Base-by-base conservation (phyloP, 1,140 invertebrate genomes). In the Triops cancriformis region DNA sequence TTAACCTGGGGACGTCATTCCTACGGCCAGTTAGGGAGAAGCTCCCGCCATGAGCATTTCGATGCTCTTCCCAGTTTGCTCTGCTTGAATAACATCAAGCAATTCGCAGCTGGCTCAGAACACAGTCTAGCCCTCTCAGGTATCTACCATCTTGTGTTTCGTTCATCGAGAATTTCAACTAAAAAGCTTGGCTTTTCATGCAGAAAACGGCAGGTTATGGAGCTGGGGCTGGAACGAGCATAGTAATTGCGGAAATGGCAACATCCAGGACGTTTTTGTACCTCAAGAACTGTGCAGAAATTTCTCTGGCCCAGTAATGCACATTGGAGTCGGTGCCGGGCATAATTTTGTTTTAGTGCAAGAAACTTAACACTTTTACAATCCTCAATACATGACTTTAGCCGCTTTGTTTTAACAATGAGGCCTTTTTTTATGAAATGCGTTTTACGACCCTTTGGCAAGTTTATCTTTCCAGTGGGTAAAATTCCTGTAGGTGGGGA, bases 221-320 rank as follows among this genome's bases (percentile, higher is more conserved):
- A 89, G 89, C n/a, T 95, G 93, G 93, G 94, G 94, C 7, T 96
- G 93, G 93, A 95, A 95, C 85, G 94, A 96, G 81, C 94, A 96
- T 85, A 91, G 92, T 27, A 94, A 93, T 82, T 94, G 93, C 83
- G 94, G 93, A 79, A 91, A 89, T 79, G 89, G 89, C 45, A 84
- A 86, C 73, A 88, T 86, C 26, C 85, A 88, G 27, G 88, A 92
- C 83, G 85, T 93, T 51, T 83, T 84, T 72, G 81, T 82, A 78
- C 88, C 88, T 10, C 79, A 80, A 27, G 37, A 77, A 73, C 78
- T 88, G 14, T 27, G 77, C 26, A 80, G 88, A 72, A 81, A 86
- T 14, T 80, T 79, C 41, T 81, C 83, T 73, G 82, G 79, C 31
- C 83, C 82, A 73, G 84, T 84, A 37, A 81, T 84, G 77, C 81